Evolutionary conservation across 1,140 invertebrate species (phyloP), one percentile per base, ranked within the genome.

Genomic region (Lutraria rhynchaena): DNA sequence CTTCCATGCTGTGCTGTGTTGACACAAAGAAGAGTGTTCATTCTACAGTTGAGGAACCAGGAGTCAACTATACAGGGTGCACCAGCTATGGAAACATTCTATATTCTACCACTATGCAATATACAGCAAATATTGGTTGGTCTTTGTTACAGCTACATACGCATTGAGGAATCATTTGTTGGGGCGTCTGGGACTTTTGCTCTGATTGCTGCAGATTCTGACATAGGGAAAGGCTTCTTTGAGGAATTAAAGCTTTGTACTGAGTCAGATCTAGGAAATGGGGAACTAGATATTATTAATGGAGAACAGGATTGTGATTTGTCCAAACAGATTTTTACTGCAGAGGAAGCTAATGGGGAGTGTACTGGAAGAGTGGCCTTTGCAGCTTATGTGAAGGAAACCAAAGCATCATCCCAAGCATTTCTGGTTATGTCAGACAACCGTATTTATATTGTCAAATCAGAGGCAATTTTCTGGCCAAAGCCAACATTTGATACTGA

Each of bases 151-250:
- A 86, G 86, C 61, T 91, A 85, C 81, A 71, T 91, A 11, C 74
- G 89, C 3, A 49, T 92, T 3, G 90, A 91, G 65, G 90, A 91
- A 83, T 88, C 90, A 11, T 91, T 90, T 82, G 87, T 91, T 35
- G 88, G 87, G 0, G 80, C 88, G 1, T 82, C 84, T 65, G 90
- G 90, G 22, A 89, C 87, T 19, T 90, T 90, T 83, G 87, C 86
- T 13, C 82, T 92, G 35, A 84, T 89, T 61, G 86, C 81, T 7
- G 57, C 85, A 60, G 89, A 91, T 60, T 53, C 85, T 11, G 75
- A 81, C 29, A 83, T 71, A 29, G 83, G 89, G 11, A 87, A 89
- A 70, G 61, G 60, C 0, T 91, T 91, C 76, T 78, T 85, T 13
- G 85, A 87, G 31, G 73, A 22, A 31, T 77, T 69, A 44, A 80